These are phyloP conservation scores for Alca torda DNA, from an alignment of 2,797 vertebrate species.

Conservation along the genomic window DNA sequence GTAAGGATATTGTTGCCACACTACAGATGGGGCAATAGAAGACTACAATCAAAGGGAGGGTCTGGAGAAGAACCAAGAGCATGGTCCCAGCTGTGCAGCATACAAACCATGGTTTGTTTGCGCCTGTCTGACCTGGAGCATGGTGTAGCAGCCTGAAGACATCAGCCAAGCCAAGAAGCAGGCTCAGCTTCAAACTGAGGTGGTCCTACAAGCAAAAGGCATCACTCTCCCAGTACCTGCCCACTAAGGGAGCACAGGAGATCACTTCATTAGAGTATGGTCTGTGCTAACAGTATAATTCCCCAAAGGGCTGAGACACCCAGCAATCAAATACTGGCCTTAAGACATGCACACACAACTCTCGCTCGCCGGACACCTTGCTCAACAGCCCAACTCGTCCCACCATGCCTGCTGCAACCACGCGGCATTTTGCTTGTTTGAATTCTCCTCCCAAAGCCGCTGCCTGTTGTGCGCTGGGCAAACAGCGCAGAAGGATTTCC, in stretches of 20 bases:
- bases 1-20: neutral
- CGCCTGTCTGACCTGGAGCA: neutral
- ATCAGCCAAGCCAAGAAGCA: neutral
- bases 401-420: neutral
- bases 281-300: neutral
- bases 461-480: fast-evolving
- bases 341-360: fast-evolving
- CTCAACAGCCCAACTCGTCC: neutral
- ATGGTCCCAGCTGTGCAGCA: neutral
- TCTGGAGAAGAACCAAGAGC: neutral
- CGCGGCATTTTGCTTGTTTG: fast-evolving
- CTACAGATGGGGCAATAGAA: neutral
- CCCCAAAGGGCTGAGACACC: neutral
- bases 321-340: neutral
- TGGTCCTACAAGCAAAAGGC: neutral
- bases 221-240: neutral
- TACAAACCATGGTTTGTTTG: neutral
- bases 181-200: neutral
- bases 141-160: neutral
- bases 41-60: neutral
- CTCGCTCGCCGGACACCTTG: neutral
- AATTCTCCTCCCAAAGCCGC: neutral
- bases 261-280: neutral
- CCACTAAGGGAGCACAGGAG: neutral
- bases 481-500: neutral